These are phyloP conservation scores for Drosophila cyrtoloma DNA, from an alignment of 2,888 invertebrate species.

Conservation along the genomic window DNA sequence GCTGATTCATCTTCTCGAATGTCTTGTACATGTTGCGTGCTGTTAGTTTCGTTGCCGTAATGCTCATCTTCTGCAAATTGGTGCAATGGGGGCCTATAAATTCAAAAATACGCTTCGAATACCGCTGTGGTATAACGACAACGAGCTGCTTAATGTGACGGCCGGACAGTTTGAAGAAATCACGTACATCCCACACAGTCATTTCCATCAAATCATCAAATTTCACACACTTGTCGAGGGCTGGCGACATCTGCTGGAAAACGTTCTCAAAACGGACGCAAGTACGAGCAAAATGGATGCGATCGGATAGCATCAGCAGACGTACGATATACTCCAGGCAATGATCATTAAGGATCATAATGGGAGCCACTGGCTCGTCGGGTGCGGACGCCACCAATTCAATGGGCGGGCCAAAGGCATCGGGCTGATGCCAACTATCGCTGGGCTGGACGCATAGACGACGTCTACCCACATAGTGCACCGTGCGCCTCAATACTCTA, in stretches of 20 bases:
- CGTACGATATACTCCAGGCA: constrained; percentile 59
- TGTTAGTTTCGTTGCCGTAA: constrained; percentile 12
- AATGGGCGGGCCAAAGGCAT: constrained; percentile 11
- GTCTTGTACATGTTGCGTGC: constrained; percentile 13
- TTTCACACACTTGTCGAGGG: constrained; percentile 34
- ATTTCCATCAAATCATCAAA: constrained; percentile 26
- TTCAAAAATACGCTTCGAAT: constrained; percentile 28
- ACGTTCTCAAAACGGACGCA: constrained; percentile 61
- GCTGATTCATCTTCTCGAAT: constrained; percentile 20
- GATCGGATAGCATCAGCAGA: constrained; percentile 46
- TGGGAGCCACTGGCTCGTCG: constrained; percentile 4
- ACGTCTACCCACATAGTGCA: constrained; percentile 26
- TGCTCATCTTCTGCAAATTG: constrained; percentile 24
- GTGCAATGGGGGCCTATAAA: constrained; percentile 35
- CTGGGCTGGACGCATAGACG: constrained; percentile 50
- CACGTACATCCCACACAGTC: constrained; percentile 66
- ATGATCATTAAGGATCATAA: constrained; percentile 62
- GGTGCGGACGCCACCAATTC: not conserved
- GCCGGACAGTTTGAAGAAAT: constrained; percentile 63
- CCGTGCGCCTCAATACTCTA: constrained; percentile 28
- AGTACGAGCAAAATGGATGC: constrained; percentile 62
- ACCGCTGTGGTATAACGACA: constrained; percentile 29
- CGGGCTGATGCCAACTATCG: constrained; percentile 69
- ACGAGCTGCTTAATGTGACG: constrained; percentile 15
- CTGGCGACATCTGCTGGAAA: constrained; percentile 42